These are phyloP conservation scores for Drosophila bocqueti DNA, from an alignment of 1,140 invertebrate genomes.

Conservation along the genomic window DNA sequence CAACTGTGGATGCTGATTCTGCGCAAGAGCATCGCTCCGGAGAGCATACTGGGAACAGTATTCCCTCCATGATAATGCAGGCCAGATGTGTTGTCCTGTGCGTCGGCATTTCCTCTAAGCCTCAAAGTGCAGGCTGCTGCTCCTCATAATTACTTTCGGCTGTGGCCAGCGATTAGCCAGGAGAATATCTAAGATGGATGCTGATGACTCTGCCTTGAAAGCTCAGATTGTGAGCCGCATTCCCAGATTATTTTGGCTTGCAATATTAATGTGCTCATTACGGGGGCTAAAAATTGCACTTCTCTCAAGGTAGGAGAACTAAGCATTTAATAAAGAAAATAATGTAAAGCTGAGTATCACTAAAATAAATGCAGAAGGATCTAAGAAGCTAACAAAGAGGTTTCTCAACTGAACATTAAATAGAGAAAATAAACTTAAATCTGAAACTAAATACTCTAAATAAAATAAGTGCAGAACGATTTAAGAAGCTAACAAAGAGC, in stretches of 20 bases:
- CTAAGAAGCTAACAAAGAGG: neutral
- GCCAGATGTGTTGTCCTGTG: conserved; percentile 37
- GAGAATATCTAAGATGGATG: conserved; percentile 13
- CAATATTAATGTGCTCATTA: conserved; percentile 18
- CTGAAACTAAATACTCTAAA: neutral
- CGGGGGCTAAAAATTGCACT: neutral
- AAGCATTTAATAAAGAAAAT: neutral
- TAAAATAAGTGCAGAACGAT: neutral
- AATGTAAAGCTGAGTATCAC: neutral
- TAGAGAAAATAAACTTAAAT: neutral
- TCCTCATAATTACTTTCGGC: conserved; percentile 42
- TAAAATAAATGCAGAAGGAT: neutral
- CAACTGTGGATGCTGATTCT: conserved; percentile 57
- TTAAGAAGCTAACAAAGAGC: neutral
- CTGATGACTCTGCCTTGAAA: neutral
- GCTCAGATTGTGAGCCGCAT: conserved; percentile 3
- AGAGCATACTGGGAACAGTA: conserved; percentile 43
- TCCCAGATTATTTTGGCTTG: conserved; percentile 13
- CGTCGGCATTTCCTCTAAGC: conserved; percentile 41
- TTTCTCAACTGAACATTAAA: neutral
- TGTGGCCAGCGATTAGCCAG: conserved; percentile 36
- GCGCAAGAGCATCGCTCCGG: conserved; percentile 9
- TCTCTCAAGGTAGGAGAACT: neutral
- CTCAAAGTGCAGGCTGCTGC: conserved; percentile 36
- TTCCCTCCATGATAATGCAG: conserved; percentile 2